A percentile compares a stretch with the other conserved stretches of the same genome.
Evolutionary conservation across 2,113 vertebrate species (phyloP).

Genomic region (Apteryx mantelli): DNA sequence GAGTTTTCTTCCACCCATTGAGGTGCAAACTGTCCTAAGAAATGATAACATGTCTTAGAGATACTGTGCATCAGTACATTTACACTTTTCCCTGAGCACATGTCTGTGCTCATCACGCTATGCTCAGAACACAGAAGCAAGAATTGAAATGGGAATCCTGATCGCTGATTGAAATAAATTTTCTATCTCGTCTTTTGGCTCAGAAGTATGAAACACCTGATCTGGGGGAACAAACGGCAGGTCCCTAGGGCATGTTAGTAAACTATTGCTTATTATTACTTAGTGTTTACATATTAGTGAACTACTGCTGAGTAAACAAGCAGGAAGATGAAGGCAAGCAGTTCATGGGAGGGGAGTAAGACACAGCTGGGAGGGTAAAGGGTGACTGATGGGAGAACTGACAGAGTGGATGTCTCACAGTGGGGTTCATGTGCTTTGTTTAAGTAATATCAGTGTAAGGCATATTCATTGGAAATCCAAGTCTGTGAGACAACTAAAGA

Average conservation of each 20-base stretch:
- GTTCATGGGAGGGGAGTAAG: background rate
- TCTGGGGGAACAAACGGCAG: background rate
- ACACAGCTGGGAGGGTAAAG: background rate
- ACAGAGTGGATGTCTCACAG: background rate
- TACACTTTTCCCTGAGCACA: background rate
- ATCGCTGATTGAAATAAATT: background rate
- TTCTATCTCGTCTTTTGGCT: background rate
- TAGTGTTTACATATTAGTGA: background rate
- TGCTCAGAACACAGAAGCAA: background rate
- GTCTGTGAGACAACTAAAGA: background rate
- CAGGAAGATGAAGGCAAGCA: background rate
- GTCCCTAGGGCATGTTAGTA: background rate
- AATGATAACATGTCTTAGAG: background rate
- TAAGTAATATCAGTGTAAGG: background rate
- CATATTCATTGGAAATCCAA: too few species aligned
- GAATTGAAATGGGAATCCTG: background rate
- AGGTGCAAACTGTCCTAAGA: background rate
- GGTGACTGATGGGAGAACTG: background rate
- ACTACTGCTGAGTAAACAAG: background rate
- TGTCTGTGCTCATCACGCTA: background rate
- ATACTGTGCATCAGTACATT: background rate
- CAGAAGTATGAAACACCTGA: background rate
- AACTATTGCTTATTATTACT: background rate
- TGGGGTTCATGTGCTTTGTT: background rate
- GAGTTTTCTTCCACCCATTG: background rate